These are phyloP conservation scores for Pogona vitticeps DNA, from an alignment of 2,113 vertebrate species.

Conservation along the genomic window DNA sequence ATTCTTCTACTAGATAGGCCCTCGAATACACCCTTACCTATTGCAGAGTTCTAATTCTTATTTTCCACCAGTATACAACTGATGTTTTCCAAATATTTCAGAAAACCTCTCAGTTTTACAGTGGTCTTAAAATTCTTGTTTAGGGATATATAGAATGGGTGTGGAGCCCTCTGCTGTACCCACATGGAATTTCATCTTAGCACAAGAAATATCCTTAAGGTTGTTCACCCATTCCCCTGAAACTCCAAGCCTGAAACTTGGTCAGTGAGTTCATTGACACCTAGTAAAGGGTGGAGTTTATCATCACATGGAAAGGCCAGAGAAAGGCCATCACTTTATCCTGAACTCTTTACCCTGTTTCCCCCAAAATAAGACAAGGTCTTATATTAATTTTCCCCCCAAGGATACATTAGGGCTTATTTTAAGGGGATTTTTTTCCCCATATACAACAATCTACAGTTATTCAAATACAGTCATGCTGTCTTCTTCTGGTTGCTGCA, in stretches of 20 bases:
- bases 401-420: too few relatives aligned
- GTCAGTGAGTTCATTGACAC: neutral
- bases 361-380: too few relatives aligned
- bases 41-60: neutral
- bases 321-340: too few relatives aligned
- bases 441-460: too few relatives aligned
- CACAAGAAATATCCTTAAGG: too few relatives aligned
- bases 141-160: neutral
- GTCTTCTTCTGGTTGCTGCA: too few relatives aligned
- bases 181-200: neutral
- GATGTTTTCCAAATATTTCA: neutral
- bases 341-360: too few relatives aligned
- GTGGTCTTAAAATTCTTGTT: too few relatives aligned
- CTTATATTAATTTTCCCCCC: too few relatives aligned
- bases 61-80: neutral
- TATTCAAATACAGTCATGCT: too few relatives aligned
- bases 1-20: neutral
- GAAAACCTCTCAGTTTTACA: neutral
- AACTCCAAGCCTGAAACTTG: neutral
- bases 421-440: too few relatives aligned
- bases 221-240: neutral
- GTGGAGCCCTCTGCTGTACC: neutral
- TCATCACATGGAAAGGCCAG: too few relatives aligned
- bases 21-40: neutral
- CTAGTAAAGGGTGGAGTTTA: neutral